phyloP scores from a whole-genome alignment of 1,140 invertebrate genomes.

The Megalonaias nervosa region DNA sequence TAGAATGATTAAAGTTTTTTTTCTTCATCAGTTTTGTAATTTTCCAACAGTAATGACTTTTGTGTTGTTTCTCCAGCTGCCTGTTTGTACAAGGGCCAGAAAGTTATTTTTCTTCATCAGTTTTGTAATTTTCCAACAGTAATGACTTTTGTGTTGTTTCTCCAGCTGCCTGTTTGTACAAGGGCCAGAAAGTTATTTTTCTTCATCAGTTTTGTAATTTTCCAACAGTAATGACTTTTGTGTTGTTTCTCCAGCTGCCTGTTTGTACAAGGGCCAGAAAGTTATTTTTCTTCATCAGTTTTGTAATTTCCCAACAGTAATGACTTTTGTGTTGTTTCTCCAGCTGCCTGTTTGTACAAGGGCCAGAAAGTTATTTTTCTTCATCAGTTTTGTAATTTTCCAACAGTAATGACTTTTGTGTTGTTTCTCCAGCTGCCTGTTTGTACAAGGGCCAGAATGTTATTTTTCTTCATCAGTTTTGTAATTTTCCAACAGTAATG shows the following conservation, averaged over 20 bases:
- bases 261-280: slow-evolving; percentile 46
- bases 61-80: slow-evolving; percentile 25
- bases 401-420: not conserved
- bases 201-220: too few relatives aligned
- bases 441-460: slow-evolving; percentile 42
- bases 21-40: too few relatives aligned
- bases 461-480: too few relatives aligned
- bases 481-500: too few relatives aligned
- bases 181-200: slow-evolving; percentile 19
- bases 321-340: slow-evolving; percentile 1
- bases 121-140: too few relatives aligned
- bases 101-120: too few relatives aligned
- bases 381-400: too few relatives aligned
- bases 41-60: too few relatives aligned
- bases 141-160: slow-evolving; percentile 1
- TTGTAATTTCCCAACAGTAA: too few relatives aligned
- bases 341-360: slow-evolving; percentile 49
- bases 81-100: slow-evolving; percentile 48
- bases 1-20: too few relatives aligned
- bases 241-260: slow-evolving; percentile 30
- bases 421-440: slow-evolving; percentile 35
- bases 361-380: slow-evolving; percentile 2
- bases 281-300: too few relatives aligned
- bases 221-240: not conserved
- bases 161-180: slow-evolving; percentile 46